Evolutionary conservation across 2,888 invertebrate genomes (phyloP).

Genomic region (Selenia dentaria): DNA sequence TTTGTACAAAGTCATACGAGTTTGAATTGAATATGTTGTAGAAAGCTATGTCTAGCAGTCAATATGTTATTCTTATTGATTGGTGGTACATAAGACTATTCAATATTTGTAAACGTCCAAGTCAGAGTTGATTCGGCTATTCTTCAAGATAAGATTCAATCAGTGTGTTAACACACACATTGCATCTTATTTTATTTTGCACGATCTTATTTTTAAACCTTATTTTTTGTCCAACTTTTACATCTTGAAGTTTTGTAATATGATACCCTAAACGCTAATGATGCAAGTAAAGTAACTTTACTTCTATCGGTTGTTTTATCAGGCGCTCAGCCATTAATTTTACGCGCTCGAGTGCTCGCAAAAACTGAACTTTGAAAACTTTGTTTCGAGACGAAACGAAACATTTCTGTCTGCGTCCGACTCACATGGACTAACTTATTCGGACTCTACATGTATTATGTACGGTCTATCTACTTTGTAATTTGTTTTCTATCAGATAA

Average conservation of each 20-base stretch:
- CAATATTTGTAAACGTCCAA: too few species aligned
- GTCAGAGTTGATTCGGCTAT: constrained; percentile 1
- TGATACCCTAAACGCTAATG: constrained; percentile 39
- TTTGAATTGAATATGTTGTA: too few species aligned
- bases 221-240: constrained; percentile 4
- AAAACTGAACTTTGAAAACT: constrained; percentile 54
- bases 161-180: constrained; percentile 7
- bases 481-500: background rate
- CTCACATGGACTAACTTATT: constrained; percentile 13
- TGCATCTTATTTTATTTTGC: too few species aligned
- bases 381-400: constrained; percentile 46
- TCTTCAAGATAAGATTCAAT: constrained; percentile 8
- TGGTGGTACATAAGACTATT: too few species aligned
- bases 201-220: too few species aligned
- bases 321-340: constrained; percentile 53
- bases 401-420: constrained; percentile 30
- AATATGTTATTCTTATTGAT: too few species aligned
- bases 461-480: background rate
- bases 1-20: too few species aligned
- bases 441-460: constrained; percentile 3
- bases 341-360: constrained; percentile 43
- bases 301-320: constrained; percentile 46
- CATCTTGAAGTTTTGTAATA: constrained; percentile 25
- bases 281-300: constrained; percentile 43
- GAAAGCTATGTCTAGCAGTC: too few species aligned